Evolutionary conservation across 2,113 vertebrate species (phyloP), one percentile per base, ranked within the genome.

Genomic region (Planiliza haematocheilus): DNA sequence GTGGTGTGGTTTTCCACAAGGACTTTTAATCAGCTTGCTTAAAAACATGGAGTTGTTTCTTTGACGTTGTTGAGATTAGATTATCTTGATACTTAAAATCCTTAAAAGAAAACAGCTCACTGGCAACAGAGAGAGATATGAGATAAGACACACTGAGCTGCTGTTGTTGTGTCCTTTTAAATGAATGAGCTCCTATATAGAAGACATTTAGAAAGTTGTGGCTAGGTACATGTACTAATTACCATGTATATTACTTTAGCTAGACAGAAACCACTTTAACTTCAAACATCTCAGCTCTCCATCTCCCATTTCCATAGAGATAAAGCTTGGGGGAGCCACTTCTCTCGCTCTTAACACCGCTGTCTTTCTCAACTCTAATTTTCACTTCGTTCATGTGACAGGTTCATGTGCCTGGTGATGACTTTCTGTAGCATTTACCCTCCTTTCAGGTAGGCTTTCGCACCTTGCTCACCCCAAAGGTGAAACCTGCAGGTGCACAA

Each of bases 401-500:
- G 39, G 34, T 55, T 59, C 14, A 12, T 65, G 18, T 51, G 14
- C 10, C 10, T 1, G 46, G 36, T 42, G 43, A 62, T 77, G 51
- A 18, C 24, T 20, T 37, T 65, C 41, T 61, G 68, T 21, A 24
- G 57, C 70, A 10, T 64, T 70, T 41, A 49, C 34, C 16, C 50
- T 63, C 57, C 53, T 37, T 30, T 56, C 46, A 11, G 21, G 18
- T 68, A 72, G 68, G n/a, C 57, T 65, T 86, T 86, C 76, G 83
- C 90, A 91, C 88, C 86, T 86, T 83, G 60, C 70, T 85, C 81
- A 81, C 77, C 74, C 57, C 70, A 77, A 79, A 88, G 86, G 88
- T 90, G 86, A 86, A 89, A 63, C 69, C 69, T 60, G 71, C 85
- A 83, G 86, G 68, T 86, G 70, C 51, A 84, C 82, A 72, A 66